These are phyloP conservation scores for Scaptodrosophila latifasciaeformis DNA, from an alignment of 2,888 invertebrate genomes.

Conservation along the genomic window DNA sequence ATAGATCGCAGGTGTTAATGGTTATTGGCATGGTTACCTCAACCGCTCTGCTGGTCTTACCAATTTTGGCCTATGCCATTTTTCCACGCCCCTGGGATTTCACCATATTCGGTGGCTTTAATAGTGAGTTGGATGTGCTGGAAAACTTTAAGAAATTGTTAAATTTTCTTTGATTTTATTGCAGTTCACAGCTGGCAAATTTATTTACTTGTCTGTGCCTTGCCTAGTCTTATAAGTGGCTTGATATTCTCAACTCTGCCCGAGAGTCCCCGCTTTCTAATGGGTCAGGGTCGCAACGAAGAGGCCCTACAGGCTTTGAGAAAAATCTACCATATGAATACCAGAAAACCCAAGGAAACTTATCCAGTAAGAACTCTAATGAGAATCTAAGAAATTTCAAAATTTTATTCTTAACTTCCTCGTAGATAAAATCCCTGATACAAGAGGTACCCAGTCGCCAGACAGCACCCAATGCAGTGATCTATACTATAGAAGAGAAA, in stretches of 20 bases:
- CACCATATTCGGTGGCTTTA: constrained; percentile 72
- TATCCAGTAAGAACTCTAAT: constrained; percentile 79
- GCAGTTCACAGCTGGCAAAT: constrained; percentile 70
- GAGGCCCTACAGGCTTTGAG: constrained; percentile 70
- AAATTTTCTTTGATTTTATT: not conserved
- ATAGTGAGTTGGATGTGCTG: constrained; percentile 58
- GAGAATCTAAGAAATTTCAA: not conserved
- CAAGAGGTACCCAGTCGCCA: constrained; percentile 64
- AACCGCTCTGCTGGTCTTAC: constrained; percentile 79
- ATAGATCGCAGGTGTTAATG: constrained; percentile 81
- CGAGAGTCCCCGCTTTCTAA: constrained; percentile 71
- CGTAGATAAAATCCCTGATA: constrained; percentile 58
- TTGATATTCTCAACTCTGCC: constrained; percentile 77
- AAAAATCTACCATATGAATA: constrained; percentile 81
- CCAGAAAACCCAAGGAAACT: constrained; percentile 78
- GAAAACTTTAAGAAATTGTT: not conserved
- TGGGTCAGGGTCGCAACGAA: constrained; percentile 67
- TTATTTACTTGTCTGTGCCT: constrained; percentile 77
- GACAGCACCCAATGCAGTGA: constrained; percentile 38
- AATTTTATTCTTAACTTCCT: not conserved
- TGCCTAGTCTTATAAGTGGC: constrained; percentile 82
- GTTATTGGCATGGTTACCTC: constrained; percentile 81
- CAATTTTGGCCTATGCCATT: constrained; percentile 84
- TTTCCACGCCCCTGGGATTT: constrained; percentile 80
- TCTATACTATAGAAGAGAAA: constrained; percentile 59